Evolutionary conservation across 2,113 vertebrate genomes (phyloP), one percentile per base, ranked within the genome.

Genomic region (Romanogobio albipinnatus): DNA sequence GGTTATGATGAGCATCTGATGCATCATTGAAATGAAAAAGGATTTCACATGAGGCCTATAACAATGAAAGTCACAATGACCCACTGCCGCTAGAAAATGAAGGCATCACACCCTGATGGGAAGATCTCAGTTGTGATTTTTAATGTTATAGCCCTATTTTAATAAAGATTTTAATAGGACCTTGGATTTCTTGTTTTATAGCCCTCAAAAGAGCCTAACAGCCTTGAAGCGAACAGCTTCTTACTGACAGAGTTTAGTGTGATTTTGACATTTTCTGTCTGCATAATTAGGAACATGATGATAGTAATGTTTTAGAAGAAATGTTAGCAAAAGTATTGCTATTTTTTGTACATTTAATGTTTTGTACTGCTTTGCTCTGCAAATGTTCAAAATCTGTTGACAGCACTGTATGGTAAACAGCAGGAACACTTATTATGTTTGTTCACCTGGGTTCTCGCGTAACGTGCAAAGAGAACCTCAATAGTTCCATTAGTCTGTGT

Each of bases 401-500:
- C 19, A 43, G 36, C 62, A 33, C 15, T 66, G 2, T 29, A 29
- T 3, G 4, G 3, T 36, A 39, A 56, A 56, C 47, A 19, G 10
- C 15, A 71, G 33, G 62, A 36, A 49, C 29, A 39, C 80, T 71
- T 9, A 26, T 53, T 82, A 0, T n/a, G 24, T 76, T 56, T 82
- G 3, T 58, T 24, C 14, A 61, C 39, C 56, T 61, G n/a, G n/a
- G 9, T 26, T 75, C 29, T 76, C 9, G 3, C 56, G 5, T 29
- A 73, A 83, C 17, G 24, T 33, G n/a, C 10, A 61, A 83, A 61
- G 56, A 74, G 39, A 11, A 62, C 39, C 39, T 83, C n/a, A 62
- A 47, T 76, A 33, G 68, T 39, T 83, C 43, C 82, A 76, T 84
- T 84, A 84, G 73, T 47, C 73, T 36, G 43, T 29, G 29, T 29